Evolutionary conservation across 2,888 invertebrate genomes (phyloP).

Genomic region (Epinotia demarniana): DNA sequence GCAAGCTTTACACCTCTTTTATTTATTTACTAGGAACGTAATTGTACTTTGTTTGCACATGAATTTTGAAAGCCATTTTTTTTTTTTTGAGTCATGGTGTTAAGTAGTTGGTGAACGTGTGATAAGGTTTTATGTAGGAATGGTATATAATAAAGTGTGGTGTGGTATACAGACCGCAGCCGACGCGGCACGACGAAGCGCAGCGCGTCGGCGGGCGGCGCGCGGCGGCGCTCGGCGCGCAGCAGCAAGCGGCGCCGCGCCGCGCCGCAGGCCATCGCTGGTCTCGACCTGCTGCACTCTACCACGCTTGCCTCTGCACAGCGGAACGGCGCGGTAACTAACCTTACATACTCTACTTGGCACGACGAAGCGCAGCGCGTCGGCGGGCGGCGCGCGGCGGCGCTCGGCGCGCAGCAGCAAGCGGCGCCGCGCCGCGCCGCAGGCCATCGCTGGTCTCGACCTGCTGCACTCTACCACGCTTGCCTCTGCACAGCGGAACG

Average conservation of each 20-base stretch:
- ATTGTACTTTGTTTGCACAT: too few species aligned
- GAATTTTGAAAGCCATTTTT: too few species aligned
- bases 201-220: constrained; percentile 71
- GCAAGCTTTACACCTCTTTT: too few species aligned
- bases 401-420: too few species aligned
- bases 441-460: constrained; percentile 93
- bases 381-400: constrained; percentile 75
- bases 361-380: too few species aligned
- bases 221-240: constrained; percentile 68
- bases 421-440: constrained; percentile 71
- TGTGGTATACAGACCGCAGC: constrained; percentile 63
- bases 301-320: constrained; percentile 95
- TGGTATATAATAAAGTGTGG: neutral
- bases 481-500: constrained; percentile 92
- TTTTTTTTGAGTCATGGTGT: too few species aligned
- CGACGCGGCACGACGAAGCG: constrained; percentile 76
- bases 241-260: constrained; percentile 75
- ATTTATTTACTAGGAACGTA: too few species aligned
- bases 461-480: constrained; percentile 95
- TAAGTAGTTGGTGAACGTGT: neutral
- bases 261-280: constrained; percentile 87
- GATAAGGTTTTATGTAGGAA: neutral
- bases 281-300: constrained; percentile 94
- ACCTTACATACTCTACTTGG: neutral
- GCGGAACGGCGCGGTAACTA: constrained; percentile 86